phyloP scores from a whole-genome alignment of 2,113 vertebrate species.

The Elaphurus davidianus region DNA sequence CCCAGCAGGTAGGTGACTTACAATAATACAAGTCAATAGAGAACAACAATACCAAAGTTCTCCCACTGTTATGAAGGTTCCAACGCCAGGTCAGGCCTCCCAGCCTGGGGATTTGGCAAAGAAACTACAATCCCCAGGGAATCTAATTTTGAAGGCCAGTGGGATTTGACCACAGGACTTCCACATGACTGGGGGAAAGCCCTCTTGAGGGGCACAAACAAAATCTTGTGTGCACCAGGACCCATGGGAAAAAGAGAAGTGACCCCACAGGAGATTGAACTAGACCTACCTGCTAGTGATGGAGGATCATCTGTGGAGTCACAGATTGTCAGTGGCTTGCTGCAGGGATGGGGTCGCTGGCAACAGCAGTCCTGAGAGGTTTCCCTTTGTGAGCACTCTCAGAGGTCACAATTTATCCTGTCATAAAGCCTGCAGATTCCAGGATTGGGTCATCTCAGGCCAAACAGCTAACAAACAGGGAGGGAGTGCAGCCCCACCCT shows the following conservation, averaged over 20 bases:
- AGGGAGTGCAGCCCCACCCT: not conserved
- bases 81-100: not conserved
- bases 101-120: not conserved
- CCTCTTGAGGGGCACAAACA: not conserved
- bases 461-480: not conserved
- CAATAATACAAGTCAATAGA: not conserved
- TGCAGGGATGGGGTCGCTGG: not conserved
- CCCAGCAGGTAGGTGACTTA: not conserved
- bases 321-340: not conserved
- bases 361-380: not conserved
- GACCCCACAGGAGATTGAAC: not conserved
- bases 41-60: not conserved
- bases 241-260: not conserved
- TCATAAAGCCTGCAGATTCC: not conserved
- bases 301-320: not conserved
- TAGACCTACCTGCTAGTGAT: not conserved
- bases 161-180: not conserved
- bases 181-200: not conserved
- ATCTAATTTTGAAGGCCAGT: not conserved
- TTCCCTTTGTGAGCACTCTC: not conserved
- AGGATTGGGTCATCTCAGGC: not conserved
- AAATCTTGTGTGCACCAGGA: not conserved
- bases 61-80: not conserved
- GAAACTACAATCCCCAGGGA: not conserved
- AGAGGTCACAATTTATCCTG: not conserved